Evolutionary conservation across 53 echinoderm and acorn worm genomes (phyloP).

Genomic region (Apostichopus leukothele): DNA sequence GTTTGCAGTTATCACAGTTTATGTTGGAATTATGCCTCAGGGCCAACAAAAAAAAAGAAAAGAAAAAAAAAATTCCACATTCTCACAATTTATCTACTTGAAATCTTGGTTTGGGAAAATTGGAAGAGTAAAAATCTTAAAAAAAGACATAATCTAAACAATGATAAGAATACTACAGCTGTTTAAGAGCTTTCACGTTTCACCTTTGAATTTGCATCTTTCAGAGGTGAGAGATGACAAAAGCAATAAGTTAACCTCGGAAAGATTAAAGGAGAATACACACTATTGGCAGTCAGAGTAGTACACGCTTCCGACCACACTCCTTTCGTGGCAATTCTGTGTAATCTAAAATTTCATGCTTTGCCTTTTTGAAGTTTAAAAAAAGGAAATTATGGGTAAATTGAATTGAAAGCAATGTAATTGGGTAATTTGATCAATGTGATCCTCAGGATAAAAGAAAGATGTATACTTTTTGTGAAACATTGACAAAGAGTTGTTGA

Average conservation of each 20-base stretch:
- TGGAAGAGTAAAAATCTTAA: background rate
- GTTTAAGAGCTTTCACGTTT: background rate
- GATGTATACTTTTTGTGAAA: too few species aligned
- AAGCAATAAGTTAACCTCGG: conserved; percentile 1
- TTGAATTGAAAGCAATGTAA: too few species aligned
- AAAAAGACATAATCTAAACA: conserved; percentile 12
- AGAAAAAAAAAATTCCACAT: background rate
- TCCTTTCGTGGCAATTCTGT: too few species aligned
- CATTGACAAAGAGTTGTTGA: too few species aligned
- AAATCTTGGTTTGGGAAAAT: background rate
- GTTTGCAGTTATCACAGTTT: background rate
- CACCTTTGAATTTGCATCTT: background rate
- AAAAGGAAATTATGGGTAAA: too few species aligned
- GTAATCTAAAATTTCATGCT: too few species aligned
- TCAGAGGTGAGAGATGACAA: conserved; percentile 1
- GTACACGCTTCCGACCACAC: too few species aligned
- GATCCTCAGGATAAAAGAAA: too few species aligned
- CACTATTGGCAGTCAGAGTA: too few species aligned
- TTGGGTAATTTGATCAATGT: too few species aligned
- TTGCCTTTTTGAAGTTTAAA: too few species aligned
- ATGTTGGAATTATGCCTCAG: background rate
- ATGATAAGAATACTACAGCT: background rate
- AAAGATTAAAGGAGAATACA: background rate
- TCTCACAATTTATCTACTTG: background rate
- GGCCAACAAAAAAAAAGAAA: background rate